These are phyloP conservation scores for Machaerirhynchus nigripectus DNA, from an alignment of 2,113 vertebrate genomes.

Conservation along the genomic window DNA sequence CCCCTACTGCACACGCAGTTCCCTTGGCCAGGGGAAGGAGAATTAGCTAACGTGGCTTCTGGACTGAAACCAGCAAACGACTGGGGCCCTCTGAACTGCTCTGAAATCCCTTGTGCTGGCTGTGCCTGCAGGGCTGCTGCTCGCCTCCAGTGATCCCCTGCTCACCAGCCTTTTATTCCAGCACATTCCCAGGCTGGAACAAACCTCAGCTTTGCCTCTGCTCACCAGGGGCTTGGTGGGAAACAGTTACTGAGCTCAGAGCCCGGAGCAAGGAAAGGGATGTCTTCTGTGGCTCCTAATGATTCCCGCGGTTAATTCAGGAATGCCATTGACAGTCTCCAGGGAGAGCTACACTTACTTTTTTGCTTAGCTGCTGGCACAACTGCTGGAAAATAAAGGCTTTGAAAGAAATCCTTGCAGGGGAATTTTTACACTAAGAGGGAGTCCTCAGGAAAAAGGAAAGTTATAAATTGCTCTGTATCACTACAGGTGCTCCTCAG, in stretches of 20 bases:
- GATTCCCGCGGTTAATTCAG: slow-evolving; percentile 20
- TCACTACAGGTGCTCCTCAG: neutral
- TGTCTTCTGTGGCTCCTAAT: neutral
- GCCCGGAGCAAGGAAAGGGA: neutral
- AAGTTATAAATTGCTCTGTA: neutral
- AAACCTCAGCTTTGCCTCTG: neutral
- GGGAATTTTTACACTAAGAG: neutral
- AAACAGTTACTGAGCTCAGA: neutral
- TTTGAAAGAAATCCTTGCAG: slow-evolving; percentile 5
- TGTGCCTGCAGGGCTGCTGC: neutral
- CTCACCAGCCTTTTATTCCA: neutral
- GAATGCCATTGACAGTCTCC: neutral
- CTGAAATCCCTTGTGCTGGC: neutral
- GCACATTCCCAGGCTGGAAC: neutral
- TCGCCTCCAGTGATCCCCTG: neutral
- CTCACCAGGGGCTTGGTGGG: neutral
- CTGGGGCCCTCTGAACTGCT: neutral
- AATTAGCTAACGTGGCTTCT: neutral
- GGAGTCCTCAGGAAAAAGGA: neutral
- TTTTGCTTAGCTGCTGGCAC: slow-evolving; percentile 37
- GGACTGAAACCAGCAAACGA: neutral
- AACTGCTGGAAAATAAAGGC: slow-evolving; percentile 11
- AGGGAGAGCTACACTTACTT: slow-evolving; percentile 10
- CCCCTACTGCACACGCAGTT: neutral
- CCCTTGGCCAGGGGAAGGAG: neutral